phyloP scores from a whole-genome alignment of 2,113 vertebrate species.

The Ibidorhyncha struthersii region DNA sequence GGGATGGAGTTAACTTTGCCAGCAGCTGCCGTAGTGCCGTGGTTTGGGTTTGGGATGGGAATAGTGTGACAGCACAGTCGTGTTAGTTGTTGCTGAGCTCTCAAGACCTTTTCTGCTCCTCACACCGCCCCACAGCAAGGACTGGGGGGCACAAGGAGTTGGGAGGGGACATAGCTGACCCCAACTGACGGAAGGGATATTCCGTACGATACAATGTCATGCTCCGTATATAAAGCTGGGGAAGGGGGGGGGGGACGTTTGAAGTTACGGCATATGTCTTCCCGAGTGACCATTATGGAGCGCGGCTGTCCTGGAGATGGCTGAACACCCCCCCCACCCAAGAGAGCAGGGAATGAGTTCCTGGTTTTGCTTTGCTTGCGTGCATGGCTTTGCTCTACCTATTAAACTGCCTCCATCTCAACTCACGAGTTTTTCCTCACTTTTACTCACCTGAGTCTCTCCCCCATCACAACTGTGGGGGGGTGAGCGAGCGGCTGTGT shows the following conservation, averaged over 20 bases:
- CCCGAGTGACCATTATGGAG: neutral
- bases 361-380: neutral
- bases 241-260: neutral
- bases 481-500: neutral
- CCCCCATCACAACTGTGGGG: neutral
- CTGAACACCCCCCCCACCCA: neutral
- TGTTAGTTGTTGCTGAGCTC: neutral
- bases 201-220: accelerated
- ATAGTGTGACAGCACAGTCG: neutral
- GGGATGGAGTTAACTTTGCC: neutral
- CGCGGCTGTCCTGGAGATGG: neutral
- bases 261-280: neutral
- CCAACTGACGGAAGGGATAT: neutral
- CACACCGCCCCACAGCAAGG: neutral
- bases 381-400: neutral
- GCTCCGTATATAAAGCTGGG: neutral
- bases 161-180: neutral
- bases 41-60: neutral
- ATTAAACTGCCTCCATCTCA: neutral
- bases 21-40: neutral
- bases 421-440: neutral
- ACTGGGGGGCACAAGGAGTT: neutral
- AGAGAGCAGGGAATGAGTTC: neutral
- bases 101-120: neutral
- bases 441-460: neutral